A percentile compares a stretch with the other conserved stretches of the same genome.
Evolutionary conservation across 2,113 vertebrate genomes (phyloP).

Genomic region (Noctilio leporinus): DNA sequence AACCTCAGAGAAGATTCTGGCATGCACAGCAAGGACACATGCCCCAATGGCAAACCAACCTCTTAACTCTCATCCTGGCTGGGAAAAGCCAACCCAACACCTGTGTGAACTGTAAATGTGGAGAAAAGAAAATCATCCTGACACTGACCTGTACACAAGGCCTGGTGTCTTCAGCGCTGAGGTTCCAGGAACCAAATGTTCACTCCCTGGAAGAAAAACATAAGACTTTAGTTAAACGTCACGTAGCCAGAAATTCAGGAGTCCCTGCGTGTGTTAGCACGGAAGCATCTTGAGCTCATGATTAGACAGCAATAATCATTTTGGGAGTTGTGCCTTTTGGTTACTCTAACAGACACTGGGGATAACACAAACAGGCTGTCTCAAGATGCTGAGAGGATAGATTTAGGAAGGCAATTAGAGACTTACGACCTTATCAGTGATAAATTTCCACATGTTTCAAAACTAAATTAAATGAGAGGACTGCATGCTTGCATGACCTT

Average conservation of each 20-base stretch:
- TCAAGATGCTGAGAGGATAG: background rate
- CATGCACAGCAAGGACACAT: accelerated
- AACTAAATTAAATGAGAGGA: background rate
- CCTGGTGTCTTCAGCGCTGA: accelerated
- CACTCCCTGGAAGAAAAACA: background rate
- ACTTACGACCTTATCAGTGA: accelerated
- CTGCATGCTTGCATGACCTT: background rate
- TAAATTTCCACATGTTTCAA: background rate
- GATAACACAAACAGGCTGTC: accelerated
- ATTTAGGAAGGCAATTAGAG: background rate
- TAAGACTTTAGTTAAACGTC: accelerated
- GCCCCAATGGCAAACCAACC: accelerated
- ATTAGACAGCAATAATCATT: accelerated
- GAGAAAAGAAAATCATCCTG: accelerated
- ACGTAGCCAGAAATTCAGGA: accelerated
- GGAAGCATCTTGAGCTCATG: accelerated
- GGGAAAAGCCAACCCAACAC: accelerated
- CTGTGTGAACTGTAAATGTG: accelerated
- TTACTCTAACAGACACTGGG: background rate
- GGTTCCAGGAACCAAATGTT: background rate
- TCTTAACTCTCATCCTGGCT: accelerated
- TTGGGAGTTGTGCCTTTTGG: background rate
- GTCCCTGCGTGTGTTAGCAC: accelerated
- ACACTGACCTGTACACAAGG: constrained; percentile 12
- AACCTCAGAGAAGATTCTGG: background rate